phyloP scores from a whole-genome alignment of 2,888 invertebrate genomes.

The Patella caerulea region DNA sequence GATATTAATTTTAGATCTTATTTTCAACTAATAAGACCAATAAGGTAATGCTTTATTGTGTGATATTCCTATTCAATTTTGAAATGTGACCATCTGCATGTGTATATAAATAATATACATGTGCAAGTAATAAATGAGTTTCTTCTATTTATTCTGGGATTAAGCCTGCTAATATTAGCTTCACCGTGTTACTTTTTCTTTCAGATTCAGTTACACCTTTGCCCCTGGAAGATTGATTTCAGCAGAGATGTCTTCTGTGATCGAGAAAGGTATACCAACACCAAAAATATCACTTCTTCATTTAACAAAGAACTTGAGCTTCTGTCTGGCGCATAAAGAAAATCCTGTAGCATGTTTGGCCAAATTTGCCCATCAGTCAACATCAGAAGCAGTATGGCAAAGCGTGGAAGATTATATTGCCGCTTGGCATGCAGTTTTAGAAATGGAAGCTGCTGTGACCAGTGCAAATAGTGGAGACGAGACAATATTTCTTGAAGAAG shows the following conservation, averaged over 20 bases:
- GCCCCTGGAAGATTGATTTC: slow-evolving; percentile 31
- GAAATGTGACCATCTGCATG: no score
- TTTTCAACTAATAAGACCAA: no score
- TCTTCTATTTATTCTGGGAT: no score
- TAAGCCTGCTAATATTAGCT: no score
- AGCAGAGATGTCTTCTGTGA: slow-evolving; percentile 38
- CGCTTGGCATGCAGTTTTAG: slow-evolving; percentile 47
- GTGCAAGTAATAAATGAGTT: no score
- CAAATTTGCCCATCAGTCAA: slow-evolving; percentile 38
- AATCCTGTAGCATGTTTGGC: slow-evolving; percentile 39
- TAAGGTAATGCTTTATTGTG: no score
- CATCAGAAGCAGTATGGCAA: slow-evolving; percentile 29
- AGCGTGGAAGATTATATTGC: slow-evolving; percentile 33
- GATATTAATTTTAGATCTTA: no score
- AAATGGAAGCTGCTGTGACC: slow-evolving; percentile 51
- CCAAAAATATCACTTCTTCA: slow-evolving; percentile 33
- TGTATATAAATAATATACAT: no score
- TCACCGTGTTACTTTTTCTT: background rate
- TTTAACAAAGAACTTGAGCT: slow-evolving; percentile 34
- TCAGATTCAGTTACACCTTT: slow-evolving; percentile 33
- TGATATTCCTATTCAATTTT: no score
- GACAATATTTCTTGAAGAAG: slow-evolving; percentile 40
- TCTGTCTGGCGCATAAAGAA: slow-evolving; percentile 38
- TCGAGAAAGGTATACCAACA: slow-evolving; percentile 31
- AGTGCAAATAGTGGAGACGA: slow-evolving; percentile 38